Conservation (phyloP, 1,140 invertebrate genomes). For the Anagrus nilaparvatae region DNA sequence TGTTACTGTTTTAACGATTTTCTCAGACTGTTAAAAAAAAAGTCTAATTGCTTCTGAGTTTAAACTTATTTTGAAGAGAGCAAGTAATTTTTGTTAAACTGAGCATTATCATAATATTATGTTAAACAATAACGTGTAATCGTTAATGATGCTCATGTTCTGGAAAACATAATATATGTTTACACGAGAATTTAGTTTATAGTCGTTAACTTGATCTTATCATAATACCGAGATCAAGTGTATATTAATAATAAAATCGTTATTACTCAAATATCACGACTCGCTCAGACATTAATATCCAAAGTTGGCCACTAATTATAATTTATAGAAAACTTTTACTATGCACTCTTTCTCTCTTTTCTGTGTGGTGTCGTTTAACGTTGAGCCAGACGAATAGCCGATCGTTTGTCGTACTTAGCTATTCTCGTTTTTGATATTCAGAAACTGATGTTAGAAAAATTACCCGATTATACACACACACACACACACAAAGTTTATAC, state of each 20-base stretch:
- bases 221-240: conserved; percentile 3
- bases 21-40: neutral
- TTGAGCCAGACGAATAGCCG: conserved; percentile 42
- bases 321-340: too few species aligned
- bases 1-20: neutral
- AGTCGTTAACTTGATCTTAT: too few species aligned
- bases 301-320: conserved; percentile 1
- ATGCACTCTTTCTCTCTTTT: too few species aligned
- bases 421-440: conserved; percentile 38
- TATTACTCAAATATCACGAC: neutral
- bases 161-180: too few species aligned
- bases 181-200: too few species aligned
- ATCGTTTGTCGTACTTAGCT: conserved; percentile 43
- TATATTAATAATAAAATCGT: neutral
- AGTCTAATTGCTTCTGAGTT: neutral
- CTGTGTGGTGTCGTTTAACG: conserved; percentile 28
- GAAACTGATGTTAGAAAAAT: conserved; percentile 41
- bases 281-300: conserved; percentile 17
- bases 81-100: too few species aligned
- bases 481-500: too few species aligned
- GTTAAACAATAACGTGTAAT: too few species aligned
- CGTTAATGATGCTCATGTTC: too few species aligned
- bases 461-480: conserved; percentile 41
- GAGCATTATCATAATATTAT: too few species aligned
- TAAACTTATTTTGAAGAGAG: neutral